Evolutionary conservation across 2,888 invertebrate species (phyloP), one percentile per base, ranked within the genome.

Genomic region (Leucania comma): DNA sequence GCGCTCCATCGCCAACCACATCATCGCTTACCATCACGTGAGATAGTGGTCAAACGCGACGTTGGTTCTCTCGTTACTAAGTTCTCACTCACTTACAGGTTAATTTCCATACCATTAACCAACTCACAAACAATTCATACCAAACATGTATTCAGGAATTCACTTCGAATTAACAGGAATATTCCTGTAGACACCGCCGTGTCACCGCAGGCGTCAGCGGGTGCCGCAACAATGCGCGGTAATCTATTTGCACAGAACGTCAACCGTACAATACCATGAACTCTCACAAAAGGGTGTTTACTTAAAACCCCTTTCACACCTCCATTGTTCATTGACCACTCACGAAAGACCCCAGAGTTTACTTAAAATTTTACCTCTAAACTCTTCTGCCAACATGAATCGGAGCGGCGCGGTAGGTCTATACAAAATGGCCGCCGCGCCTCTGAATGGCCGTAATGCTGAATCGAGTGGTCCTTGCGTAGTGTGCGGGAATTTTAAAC

Each of bases 271-370:
- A 91, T 92, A 88, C 91, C 87, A 86, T 89, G 92, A 90, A 90
- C 90, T 91, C 90, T 88, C 90, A 95, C 94, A 94, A 94, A 94
- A 93, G 95, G 93, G 93, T 94, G 94, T 95, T 95, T 95, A 94
- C 94, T 92, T 93, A 93, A 38, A 94, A 95, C 94, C 95, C 95
- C 95, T 95, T 95, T 94, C 94, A 93, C 95, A 94, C 95, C 92
- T 94, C 93, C 84, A 93, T 95, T 95, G 94, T 94, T 92, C 88
- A 68, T 51, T 75, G 76, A 68, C 95, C 93, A 92, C 77, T 84
- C 64, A 78, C 69, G 60, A 17, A 63, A 86, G 95, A 90, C 72
- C 92, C 77, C 75, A 65, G 68, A 68, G 73, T 73, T 80, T 80
- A 68, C 86, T 81, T 76, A 72, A 79, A 77, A 82, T 83, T 71